These are phyloP conservation scores for Lysiphlebus fabarum DNA, from an alignment of 1,140 invertebrate species.

Conservation along the genomic window DNA sequence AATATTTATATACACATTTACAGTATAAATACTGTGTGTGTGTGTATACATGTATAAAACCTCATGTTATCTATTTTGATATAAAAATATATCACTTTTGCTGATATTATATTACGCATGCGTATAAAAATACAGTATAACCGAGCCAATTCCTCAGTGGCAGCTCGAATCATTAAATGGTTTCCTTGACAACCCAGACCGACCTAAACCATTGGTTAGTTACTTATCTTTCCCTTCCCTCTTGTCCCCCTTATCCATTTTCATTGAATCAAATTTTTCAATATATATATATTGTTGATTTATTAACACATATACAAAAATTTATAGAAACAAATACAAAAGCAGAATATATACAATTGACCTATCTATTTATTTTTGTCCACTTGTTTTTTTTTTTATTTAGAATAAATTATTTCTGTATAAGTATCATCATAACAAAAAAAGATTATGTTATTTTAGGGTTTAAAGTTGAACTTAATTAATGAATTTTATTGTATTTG, in stretches of 20 bases:
- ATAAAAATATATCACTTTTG: slow-evolving; percentile 29
- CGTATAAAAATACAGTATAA: slow-evolving; percentile 15
- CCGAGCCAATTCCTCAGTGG: slow-evolving; percentile 49
- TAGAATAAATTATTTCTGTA: no score
- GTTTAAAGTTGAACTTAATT: no score
- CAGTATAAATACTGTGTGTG: not conserved
- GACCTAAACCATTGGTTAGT: slow-evolving; percentile 47
- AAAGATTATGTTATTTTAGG: no score
- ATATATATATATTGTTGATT: no score
- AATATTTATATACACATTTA: slow-evolving; percentile 6
- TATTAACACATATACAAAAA: no score
- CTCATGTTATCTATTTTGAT: not conserved
- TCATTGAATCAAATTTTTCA: not conserved
- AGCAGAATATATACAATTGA: no score
- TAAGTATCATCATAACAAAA: no score
- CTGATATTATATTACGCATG: slow-evolving; percentile 18
- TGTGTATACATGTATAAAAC: no score
- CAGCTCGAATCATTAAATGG: slow-evolving; percentile 56
- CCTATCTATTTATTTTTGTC: no score
- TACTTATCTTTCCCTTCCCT: slow-evolving; percentile 15
- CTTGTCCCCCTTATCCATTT: not conserved
- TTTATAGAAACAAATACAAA: no score
- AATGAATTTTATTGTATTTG: no score
- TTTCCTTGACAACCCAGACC: slow-evolving; percentile 51
- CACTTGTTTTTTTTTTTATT: no score